phyloP scores from a whole-genome alignment of 2,113 vertebrate species.

The Origma solitaria region DNA sequence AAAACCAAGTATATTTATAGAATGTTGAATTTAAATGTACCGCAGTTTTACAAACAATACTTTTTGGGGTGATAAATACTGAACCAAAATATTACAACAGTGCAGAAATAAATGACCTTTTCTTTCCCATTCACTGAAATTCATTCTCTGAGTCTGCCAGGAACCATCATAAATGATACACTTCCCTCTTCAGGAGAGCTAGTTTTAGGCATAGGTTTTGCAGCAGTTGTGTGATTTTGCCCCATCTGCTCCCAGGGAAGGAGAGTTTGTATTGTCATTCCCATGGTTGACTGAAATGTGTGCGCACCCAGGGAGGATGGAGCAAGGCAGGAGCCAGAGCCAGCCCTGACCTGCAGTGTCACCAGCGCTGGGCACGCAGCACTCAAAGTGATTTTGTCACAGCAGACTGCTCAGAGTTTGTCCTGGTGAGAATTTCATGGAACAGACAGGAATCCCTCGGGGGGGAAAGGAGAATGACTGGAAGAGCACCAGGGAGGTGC shows the following conservation, averaged over 20 bases:
- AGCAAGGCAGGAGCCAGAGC: not conserved
- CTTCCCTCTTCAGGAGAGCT: not conserved
- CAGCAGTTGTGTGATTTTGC: not conserved
- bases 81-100: not conserved
- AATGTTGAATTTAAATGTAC: not conserved
- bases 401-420: not conserved
- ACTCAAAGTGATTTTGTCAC: not conserved
- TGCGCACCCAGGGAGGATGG: not conserved
- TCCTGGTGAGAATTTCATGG: not conserved
- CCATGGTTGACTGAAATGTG: not conserved
- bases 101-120: not conserved
- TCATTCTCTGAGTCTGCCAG: not conserved
- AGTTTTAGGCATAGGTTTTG: not conserved
- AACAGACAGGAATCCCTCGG: not conserved
- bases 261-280: not conserved
- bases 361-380: fast-evolving
- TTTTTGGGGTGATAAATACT: fast-evolving
- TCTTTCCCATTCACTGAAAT: not conserved
- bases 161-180: not conserved
- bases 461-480: not conserved
- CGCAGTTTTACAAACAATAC: not conserved
- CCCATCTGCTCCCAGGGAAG: not conserved
- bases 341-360: not conserved
- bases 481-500: not conserved
- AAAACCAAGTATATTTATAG: not conserved